phyloP scores from a whole-genome alignment of 1,140 invertebrate genomes.

The Philopotamus ludificatus region DNA sequence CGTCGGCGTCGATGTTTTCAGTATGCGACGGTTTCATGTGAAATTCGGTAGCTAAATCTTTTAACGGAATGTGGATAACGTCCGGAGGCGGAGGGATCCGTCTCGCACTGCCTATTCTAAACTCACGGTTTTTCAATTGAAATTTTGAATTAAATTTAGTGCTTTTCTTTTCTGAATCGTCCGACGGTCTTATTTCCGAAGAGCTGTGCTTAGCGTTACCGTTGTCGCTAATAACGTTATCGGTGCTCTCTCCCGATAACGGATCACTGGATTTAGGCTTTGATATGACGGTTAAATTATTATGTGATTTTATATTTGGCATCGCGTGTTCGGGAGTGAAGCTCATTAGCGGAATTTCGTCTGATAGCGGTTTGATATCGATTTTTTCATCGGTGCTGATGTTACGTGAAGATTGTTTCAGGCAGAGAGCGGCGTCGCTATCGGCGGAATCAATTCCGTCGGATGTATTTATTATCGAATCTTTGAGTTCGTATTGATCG shows the following conservation, averaged over 20 bases:
- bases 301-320: slow-evolving; percentile 30
- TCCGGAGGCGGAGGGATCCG: slow-evolving; percentile 33
- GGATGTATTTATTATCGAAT: slow-evolving; percentile 15
- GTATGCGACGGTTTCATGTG: background rate
- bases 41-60: slow-evolving; percentile 19
- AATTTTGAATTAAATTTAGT: slow-evolving; percentile 7
- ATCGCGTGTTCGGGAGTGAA: slow-evolving; percentile 34
- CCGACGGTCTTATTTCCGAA: background rate
- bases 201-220: background rate
- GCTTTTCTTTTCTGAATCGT: background rate
- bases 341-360: slow-evolving; percentile 29
- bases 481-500: background rate
- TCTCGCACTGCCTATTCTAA: slow-evolving; percentile 31
- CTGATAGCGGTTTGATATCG: slow-evolving; percentile 6
- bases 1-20: background rate
- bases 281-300: slow-evolving; percentile 12
- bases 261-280: slow-evolving; percentile 20
- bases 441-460: slow-evolving; percentile 25
- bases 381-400: background rate
- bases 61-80: slow-evolving; percentile 34
- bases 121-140: slow-evolving; percentile 22
- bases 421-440: background rate
- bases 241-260: background rate
- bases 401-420: too few relatives aligned
- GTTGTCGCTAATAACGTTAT: slow-evolving; percentile 1